Evolutionary conservation across 2,888 invertebrate genomes (phyloP), one percentile per base, ranked within the genome.

Genomic region (Stenoptilia bipunctidactyla): DNA sequence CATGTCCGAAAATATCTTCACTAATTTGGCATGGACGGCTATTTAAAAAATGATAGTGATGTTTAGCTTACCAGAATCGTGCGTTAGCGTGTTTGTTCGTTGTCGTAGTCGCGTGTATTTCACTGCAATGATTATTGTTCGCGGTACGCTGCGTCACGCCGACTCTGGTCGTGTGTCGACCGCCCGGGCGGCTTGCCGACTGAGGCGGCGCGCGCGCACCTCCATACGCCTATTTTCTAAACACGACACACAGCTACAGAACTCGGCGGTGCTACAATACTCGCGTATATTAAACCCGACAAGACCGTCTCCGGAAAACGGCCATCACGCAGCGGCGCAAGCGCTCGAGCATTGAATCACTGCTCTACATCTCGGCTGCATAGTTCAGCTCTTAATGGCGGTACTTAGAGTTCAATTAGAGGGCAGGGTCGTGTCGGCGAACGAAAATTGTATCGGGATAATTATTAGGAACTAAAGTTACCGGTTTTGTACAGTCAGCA

Each of bases 171-270:
- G 82, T 82, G 77, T 77, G 79, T 80, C 82, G 72, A 79, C 82
- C 82, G 82, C 82, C 80, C 82, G 80, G 82, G 83, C 82, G 82
- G 83, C 63, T 58, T 66, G 82, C 79, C 79, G 80, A 83, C 83
- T 83, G 80, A 57, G 61, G 63, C 52, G 55, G 53, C 56, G 54
- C 58, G 53, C 45, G 52, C 61, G 52, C 50, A 40, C 48, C 27
- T 37, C n/a, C n/a, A n/a, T n/a, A n/a, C 34, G 43, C 39, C 43
- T 12, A 30, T 2, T 34, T 39, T 40, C 41, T 35, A 30, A 13
- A 12, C 35, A 12, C 13, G n/a, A 14, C 12, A 34, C 15, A 39
- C 39, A 9, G 13, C 13, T 6, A 35, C 4, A 6, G 35, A 6
- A 35, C 34, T 2, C 13, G 9, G 5, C 34, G 13, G 34, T 12